Evolutionary conservation across 2,888 invertebrate genomes (phyloP).

Genomic region (Leptopilina syphax): DNA sequence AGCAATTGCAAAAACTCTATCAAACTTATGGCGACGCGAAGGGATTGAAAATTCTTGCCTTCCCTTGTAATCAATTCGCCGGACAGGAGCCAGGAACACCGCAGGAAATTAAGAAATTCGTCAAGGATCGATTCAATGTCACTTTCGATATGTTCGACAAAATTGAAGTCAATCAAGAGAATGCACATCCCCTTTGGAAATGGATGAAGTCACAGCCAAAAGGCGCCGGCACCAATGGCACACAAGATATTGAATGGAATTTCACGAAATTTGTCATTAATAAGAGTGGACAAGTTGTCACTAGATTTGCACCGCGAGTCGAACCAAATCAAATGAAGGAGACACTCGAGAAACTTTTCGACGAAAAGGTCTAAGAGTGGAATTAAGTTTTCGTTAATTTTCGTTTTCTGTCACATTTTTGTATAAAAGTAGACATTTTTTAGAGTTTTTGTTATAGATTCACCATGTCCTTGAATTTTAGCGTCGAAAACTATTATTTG

Average conservation of each 20-base stretch:
- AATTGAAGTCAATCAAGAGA: constrained; percentile 75
- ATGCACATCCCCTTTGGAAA: constrained; percentile 77
- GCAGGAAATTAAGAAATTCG: constrained; percentile 70
- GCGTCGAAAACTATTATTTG: too few species aligned
- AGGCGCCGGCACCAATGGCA: constrained; percentile 77
- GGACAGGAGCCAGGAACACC: constrained; percentile 76
- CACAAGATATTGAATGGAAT: constrained; percentile 89
- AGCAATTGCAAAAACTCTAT: constrained; percentile 86
- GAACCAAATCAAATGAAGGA: constrained; percentile 78
- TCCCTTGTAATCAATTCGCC: constrained; percentile 84
- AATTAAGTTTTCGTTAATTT: not conserved
- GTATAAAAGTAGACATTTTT: not conserved
- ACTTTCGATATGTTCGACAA: constrained; percentile 74
- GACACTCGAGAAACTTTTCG: constrained; percentile 67
- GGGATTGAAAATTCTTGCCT: constrained; percentile 82
- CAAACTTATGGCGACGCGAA: constrained; percentile 84
- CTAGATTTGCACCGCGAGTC: constrained; percentile 80
- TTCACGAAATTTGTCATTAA: constrained; percentile 90
- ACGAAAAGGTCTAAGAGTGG: not conserved
- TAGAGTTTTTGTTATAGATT: not conserved
- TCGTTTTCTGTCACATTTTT: not conserved
- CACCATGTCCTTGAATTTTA: too few species aligned
- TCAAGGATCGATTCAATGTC: constrained; percentile 67
- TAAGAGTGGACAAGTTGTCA: constrained; percentile 83
- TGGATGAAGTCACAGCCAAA: constrained; percentile 71